Evolutionary conservation across 2,888 invertebrate species (phyloP).

Genomic region (Polyommatus iphigenia): DNA sequence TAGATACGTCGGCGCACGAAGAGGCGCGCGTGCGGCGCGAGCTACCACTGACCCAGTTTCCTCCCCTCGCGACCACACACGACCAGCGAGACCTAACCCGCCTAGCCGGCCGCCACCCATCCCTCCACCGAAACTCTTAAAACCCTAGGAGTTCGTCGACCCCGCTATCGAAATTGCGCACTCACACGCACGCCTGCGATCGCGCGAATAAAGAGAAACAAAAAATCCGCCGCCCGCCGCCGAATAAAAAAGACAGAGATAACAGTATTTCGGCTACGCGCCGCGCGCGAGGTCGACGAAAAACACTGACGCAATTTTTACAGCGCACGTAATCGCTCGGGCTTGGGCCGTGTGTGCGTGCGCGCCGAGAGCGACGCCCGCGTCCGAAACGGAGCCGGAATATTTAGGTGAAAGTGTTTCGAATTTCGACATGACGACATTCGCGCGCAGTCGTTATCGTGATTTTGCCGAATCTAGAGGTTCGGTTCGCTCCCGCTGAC

Average conservation of each 20-base stretch:
- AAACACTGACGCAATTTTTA: conserved; percentile 81
- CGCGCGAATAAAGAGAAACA: conserved; percentile 73
- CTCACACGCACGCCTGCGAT: conserved; percentile 69
- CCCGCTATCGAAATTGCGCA: conserved; percentile 79
- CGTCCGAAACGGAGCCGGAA: conserved; percentile 79
- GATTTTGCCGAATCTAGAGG: conserved; percentile 80
- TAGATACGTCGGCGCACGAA: conserved; percentile 49
- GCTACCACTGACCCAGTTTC: conserved; percentile 75
- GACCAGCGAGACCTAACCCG: conserved; percentile 50
- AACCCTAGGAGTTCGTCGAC: conserved; percentile 75
- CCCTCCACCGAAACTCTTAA: conserved; percentile 66
- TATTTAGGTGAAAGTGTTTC: conserved; percentile 81
- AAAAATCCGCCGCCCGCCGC: conserved; percentile 67
- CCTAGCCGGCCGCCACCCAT: conserved; percentile 53
- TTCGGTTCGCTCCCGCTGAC: conserved; percentile 55
- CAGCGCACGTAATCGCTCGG: conserved; percentile 76
- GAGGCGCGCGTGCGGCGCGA: conserved; percentile 65
- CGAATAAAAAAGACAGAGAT: conserved; percentile 75
- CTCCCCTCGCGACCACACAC: conserved; percentile 59
- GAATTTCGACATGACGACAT: conserved; percentile 81
- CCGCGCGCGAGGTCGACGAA: conserved; percentile 75
- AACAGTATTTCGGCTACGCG: conserved; percentile 73
- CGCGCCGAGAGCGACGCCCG: conserved; percentile 79
- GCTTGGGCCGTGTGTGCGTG: conserved; percentile 75
- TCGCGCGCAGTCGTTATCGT: conserved; percentile 80